Evolutionary conservation across 2,113 vertebrate species (phyloP).

Genomic region (Ahaetulla prasina): DNA sequence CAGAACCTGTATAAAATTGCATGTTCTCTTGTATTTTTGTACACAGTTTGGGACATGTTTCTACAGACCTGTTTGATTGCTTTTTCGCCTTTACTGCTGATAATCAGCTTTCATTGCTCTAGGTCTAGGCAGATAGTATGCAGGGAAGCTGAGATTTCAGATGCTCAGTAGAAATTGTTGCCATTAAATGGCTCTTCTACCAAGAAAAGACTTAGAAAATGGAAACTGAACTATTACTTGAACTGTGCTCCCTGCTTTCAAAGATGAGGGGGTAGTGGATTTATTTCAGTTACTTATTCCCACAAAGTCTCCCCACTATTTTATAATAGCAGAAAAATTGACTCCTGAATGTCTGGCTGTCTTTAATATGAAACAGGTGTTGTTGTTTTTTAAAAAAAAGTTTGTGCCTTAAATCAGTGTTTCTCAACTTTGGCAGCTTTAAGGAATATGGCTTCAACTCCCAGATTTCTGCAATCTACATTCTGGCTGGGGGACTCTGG

Average conservation of each 20-base stretch:
- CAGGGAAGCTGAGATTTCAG: not conserved
- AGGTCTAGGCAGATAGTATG: slow-evolving; percentile 34
- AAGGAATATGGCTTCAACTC: not conserved
- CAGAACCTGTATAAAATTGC: slow-evolving; percentile 59
- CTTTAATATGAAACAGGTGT: slow-evolving; percentile 54
- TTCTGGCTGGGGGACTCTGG: not conserved
- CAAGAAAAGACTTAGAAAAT: slow-evolving; percentile 39
- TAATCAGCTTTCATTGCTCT: slow-evolving; percentile 27
- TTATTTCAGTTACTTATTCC: slow-evolving; percentile 25
- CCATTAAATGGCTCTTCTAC: slow-evolving; percentile 56
- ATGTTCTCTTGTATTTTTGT: slow-evolving; percentile 63
- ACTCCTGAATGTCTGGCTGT: slow-evolving; percentile 27
- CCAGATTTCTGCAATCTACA: not conserved
- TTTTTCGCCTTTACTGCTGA: slow-evolving; percentile 37
- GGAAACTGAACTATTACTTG: slow-evolving; percentile 10
- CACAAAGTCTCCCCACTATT: slow-evolving; percentile 19
- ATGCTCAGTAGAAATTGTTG: slow-evolving; percentile 51
- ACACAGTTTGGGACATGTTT: slow-evolving; percentile 50
- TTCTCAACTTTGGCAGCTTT: not conserved
- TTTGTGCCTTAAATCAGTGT: slow-evolving; percentile 65
- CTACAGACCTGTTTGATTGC: slow-evolving; percentile 40
- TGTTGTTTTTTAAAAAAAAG: slow-evolving; percentile 51
- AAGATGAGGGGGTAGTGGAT: slow-evolving; percentile 9
- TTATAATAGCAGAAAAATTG: slow-evolving; percentile 3
- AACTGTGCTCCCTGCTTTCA: slow-evolving; percentile 25